Percentiles rank a stretch among this genome's conserved stretches.
Conservation (phyloP, 2,888 invertebrate species). For the Acanthosepion esculentum region DNA sequence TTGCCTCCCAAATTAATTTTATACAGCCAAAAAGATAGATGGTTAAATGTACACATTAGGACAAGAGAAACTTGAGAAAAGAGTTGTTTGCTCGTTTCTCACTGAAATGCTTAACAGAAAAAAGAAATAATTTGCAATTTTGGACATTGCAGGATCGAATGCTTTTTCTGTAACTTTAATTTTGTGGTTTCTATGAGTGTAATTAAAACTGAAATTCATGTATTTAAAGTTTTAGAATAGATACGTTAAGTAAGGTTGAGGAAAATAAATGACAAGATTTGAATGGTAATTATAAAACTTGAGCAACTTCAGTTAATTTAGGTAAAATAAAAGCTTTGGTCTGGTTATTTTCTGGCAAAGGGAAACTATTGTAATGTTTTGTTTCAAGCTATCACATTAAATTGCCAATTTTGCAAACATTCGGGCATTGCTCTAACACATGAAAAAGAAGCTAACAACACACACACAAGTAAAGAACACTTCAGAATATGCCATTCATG, state of each 20-base stretch:
- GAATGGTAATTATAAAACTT: not conserved
- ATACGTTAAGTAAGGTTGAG: not conserved
- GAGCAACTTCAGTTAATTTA: not conserved
- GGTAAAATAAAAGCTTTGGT: not conserved
- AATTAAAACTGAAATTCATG: not conserved
- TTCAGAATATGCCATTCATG: not conserved
- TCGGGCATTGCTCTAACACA: not conserved
- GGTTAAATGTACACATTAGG: not conserved
- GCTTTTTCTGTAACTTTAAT: not conserved
- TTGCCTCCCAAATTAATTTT: not conserved
- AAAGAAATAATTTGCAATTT: not conserved
- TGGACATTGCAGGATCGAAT: not conserved
- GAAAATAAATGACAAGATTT: not conserved
- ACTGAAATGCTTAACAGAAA: not conserved
- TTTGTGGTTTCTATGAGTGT: not conserved
- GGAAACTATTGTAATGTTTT: not conserved
- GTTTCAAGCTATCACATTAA: not conserved
- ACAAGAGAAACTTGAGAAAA: not conserved
- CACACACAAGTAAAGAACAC: not conserved
- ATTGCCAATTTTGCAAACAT: not conserved
- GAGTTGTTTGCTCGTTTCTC: no score
- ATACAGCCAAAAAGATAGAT: not conserved
- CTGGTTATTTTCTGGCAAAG: not conserved
- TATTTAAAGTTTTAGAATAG: not conserved
- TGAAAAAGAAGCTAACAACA: not conserved